Percentiles rank a stretch among this genome's conserved stretches.
phyloP scores from a whole-genome alignment of 2,797 vertebrate genomes.

The Falco concolor region DNA sequence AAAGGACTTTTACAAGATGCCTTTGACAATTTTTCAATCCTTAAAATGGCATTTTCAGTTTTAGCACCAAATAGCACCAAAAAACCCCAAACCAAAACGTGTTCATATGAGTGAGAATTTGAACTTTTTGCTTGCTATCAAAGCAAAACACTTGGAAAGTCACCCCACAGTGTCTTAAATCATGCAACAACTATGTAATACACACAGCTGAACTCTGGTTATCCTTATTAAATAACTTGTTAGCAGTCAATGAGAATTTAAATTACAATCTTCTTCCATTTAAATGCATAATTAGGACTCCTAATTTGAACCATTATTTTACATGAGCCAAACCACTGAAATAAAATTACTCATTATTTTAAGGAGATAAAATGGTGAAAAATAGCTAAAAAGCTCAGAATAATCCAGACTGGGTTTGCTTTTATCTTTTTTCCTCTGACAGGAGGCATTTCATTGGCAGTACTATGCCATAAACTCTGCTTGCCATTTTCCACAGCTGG shows the following conservation, averaged over 20 bases:
- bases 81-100: background rate
- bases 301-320: constrained; percentile 10
- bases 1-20: background rate
- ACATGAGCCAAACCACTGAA: background rate
- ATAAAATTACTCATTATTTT: background rate
- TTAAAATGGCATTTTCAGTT: background rate
- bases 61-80: too few species aligned
- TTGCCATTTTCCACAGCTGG: background rate
- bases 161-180: background rate
- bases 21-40: background rate
- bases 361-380: background rate
- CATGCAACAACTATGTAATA: background rate
- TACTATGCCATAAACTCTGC: background rate
- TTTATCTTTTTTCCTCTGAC: background rate
- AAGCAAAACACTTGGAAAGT: background rate
- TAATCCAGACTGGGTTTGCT: background rate
- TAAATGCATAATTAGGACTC: constrained; percentile 32
- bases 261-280: background rate
- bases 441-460: background rate
- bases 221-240: constrained; percentile 4
- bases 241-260: background rate
- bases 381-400: background rate
- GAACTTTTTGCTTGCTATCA: background rate
- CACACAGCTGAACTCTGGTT: background rate
- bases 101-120: background rate